phyloP scores from a whole-genome alignment of 2,797 vertebrate genomes.

The Hemibagrus guttatus region DNA sequence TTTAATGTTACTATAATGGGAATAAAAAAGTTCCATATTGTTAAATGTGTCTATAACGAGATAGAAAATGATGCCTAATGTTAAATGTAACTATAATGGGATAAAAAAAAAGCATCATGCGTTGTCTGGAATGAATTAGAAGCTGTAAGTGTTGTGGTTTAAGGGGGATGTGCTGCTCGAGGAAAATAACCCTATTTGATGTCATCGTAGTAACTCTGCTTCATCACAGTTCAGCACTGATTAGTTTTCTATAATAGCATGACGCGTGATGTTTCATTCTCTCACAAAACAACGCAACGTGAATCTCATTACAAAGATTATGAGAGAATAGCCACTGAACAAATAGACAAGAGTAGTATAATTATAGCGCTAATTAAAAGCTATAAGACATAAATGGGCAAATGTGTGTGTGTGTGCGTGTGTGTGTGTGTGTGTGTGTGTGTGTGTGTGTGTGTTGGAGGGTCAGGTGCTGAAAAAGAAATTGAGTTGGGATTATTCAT shows the following conservation, averaged over 20 bases:
- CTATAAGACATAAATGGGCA: conserved; percentile 49
- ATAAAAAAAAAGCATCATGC: neutral
- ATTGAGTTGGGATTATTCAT: conserved; percentile 37
- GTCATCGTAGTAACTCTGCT: neutral
- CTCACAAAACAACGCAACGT: neutral
- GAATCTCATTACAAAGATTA: neutral
- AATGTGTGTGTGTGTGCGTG: neutral
- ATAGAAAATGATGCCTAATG: no score
- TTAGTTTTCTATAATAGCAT: neutral
- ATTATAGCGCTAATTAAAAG: conserved; percentile 58
- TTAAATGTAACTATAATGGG: no score
- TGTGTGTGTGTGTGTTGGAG: conserved; percentile 3
- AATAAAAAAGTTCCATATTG: no score
- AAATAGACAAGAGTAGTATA: conserved; percentile 1
- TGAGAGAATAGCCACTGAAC: neutral
- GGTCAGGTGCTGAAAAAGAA: conserved; percentile 35
- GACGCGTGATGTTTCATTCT: neutral
- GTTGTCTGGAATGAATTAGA: neutral
- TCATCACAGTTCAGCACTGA: neutral
- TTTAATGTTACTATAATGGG: no score
- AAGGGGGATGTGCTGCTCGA: neutral
- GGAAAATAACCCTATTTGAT: neutral
- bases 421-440: conserved; percentile 13
- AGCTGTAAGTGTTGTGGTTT: neutral
- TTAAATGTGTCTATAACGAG: neutral